Evolutionary conservation across 2,888 invertebrate genomes (phyloP).

Genomic region (Endomychus coccineus): DNA sequence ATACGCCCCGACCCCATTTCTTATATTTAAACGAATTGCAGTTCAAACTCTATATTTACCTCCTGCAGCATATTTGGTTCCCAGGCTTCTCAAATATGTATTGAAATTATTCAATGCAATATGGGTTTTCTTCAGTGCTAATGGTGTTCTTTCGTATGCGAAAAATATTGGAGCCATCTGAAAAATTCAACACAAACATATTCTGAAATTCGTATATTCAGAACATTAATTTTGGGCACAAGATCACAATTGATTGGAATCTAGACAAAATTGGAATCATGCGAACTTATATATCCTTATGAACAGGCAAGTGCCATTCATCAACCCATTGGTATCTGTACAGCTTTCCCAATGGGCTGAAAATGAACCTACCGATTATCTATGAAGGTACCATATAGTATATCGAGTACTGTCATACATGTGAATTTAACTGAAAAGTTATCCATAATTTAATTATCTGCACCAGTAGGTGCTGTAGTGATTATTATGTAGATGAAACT

Average conservation of each 20-base stretch:
- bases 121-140: conserved; percentile 60
- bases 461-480: conserved; percentile 6
- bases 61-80: conserved; percentile 58
- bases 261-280: too few species aligned
- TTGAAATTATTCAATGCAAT: conserved; percentile 61
- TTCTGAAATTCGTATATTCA: not conserved
- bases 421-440: not conserved
- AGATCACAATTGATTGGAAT: too few species aligned
- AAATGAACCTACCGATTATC: too few species aligned
- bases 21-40: conserved; percentile 10
- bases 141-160: conserved; percentile 61
- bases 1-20: not conserved
- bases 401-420: not conserved
- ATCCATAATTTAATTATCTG: not conserved
- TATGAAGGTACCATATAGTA: not conserved
- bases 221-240: conserved; percentile 9
- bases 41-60: conserved; percentile 35
- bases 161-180: conserved; percentile 73
- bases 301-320: too few species aligned
- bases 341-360: too few species aligned
- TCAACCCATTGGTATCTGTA: too few species aligned
- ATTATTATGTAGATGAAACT: too few species aligned
- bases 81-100: conserved; percentile 55
- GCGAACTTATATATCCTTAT: too few species aligned
- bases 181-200: conserved; percentile 22